A percentile compares a stretch with the other conserved stretches of the same genome.
These are phyloP conservation scores for Eupithecia exiguata DNA, from an alignment of 2,888 invertebrate genomes.

Conservation along the genomic window DNA sequence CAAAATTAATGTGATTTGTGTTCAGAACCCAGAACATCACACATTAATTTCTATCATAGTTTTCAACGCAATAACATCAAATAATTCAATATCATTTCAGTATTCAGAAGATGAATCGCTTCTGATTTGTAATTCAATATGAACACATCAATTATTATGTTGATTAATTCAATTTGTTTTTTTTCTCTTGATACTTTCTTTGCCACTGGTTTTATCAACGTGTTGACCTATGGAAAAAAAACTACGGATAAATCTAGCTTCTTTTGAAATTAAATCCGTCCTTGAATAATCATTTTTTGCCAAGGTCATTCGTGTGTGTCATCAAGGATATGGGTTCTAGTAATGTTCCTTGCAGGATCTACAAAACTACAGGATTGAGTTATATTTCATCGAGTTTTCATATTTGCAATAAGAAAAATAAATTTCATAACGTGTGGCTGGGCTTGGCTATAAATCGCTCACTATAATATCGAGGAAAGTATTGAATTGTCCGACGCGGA, in stretches of 20 bases:
- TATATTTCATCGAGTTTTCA: not conserved
- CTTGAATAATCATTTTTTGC: not conserved
- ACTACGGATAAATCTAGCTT: not conserved
- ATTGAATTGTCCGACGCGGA: conserved; percentile 19
- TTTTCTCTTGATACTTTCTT: conserved; percentile 24
- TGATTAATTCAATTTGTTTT: conserved; percentile 25
- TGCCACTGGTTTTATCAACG: conserved; percentile 7
- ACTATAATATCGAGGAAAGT: conserved; percentile 15
- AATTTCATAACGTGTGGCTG: not conserved
- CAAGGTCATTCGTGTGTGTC: not conserved
- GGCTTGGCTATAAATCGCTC: conserved; percentile 22
- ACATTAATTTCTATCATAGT: not conserved
- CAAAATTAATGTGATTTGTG: not conserved
- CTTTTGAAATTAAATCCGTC: not conserved
- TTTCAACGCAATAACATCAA: not conserved
- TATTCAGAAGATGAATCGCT: conserved; percentile 24
- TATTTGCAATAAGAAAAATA: not conserved
- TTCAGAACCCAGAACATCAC: not conserved
- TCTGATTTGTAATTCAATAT: conserved; percentile 41
- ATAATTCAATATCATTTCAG: conserved; percentile 9
- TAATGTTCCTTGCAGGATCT: conserved; percentile 13
- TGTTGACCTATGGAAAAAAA: not conserved
- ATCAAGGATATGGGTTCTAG: not conserved
- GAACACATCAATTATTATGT: conserved; percentile 28
- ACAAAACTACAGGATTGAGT: not conserved